Base-by-base conservation (phyloP, 1,140 invertebrate species). In the Drosophila ogumai region DNA sequence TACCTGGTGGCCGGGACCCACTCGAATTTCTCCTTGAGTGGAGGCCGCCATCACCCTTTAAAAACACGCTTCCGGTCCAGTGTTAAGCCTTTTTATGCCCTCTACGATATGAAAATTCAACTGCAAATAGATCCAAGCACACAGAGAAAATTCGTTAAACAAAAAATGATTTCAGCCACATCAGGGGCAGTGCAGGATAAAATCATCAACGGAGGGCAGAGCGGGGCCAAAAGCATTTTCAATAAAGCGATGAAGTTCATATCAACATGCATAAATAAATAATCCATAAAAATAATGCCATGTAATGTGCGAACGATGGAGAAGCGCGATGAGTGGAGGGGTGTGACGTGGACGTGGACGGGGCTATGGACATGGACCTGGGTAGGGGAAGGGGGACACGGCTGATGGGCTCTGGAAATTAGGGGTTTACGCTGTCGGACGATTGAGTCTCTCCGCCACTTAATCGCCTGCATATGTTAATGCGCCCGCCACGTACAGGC, bases 1-100 rank as follows among this genome's bases (percentile, higher is more conserved):
- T 94, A 97, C 97, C 96, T 98, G 98, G 95, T 98, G 97, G 93
- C 96, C 97, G 93, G 96, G 95, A 94, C 98, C 98, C 93, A 98
- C 97, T 94, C 98, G 95, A 93, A 99, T 99, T 94, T 98, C 97
- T 93, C 97, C 97, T 94, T 98, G 97, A 93, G 97, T 97, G 93
- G 96, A 94, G 92, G 95, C 94, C 93, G 92, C 92, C 92, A 92
- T 92, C 91, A 92, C 91, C 91, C 92, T 92, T 92, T 92, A 91
- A 91, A 90, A 91, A 91, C 91, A 92, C 91, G 82, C 84, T 92
- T 92, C 91, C 91, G 88, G 91, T 92, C 91, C 91, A 92, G 91
- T 92, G 91, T 92, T 92, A 92, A 92, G 91, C 91, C 90, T 92
- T 92, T 92, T 91, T 91, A 91, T 91, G 91, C 91, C 91, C 88